phyloP scores from a whole-genome alignment of 2,113 vertebrate species.

The Psettodes erumei region DNA sequence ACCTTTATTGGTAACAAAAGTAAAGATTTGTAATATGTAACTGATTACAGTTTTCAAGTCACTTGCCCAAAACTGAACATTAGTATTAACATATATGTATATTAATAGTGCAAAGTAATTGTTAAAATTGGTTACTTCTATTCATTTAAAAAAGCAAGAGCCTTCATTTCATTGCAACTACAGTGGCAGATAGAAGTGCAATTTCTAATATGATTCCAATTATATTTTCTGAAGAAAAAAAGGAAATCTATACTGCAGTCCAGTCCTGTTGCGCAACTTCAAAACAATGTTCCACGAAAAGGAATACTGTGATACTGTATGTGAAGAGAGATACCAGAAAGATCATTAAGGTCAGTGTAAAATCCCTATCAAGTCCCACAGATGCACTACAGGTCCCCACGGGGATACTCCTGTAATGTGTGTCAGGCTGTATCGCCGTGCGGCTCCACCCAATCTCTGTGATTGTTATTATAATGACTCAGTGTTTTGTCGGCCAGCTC shows the following conservation, averaged over 20 bases:
- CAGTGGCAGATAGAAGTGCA: too few species aligned
- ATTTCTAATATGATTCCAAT: too few species aligned
- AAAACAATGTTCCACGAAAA: background rate
- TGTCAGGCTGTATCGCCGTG: constrained; percentile 35
- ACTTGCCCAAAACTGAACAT: too few species aligned
- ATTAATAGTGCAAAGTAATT: too few species aligned
- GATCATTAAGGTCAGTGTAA: constrained; percentile 24
- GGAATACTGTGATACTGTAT: background rate
- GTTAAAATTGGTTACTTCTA: too few species aligned
- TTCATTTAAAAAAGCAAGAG: too few species aligned
- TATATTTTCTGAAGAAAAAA: background rate
- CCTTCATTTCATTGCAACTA: too few species aligned
- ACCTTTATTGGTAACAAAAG: too few species aligned
- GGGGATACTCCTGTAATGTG: constrained; percentile 40
- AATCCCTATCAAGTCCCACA: constrained; percentile 27
- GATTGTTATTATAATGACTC: constrained; percentile 79
- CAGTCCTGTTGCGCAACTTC: background rate
- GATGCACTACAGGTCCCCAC: constrained; percentile 21
- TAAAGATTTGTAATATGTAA: too few species aligned
- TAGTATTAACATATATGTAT: too few species aligned
- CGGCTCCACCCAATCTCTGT: constrained; percentile 60
- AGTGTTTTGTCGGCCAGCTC: constrained; percentile 70
- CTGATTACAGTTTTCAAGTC: too few species aligned
- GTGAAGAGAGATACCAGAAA: constrained; percentile 8
- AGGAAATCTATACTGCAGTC: background rate